phyloP scores from a whole-genome alignment of 1,140 invertebrate genomes.

The Cecropterus lyciades region DNA sequence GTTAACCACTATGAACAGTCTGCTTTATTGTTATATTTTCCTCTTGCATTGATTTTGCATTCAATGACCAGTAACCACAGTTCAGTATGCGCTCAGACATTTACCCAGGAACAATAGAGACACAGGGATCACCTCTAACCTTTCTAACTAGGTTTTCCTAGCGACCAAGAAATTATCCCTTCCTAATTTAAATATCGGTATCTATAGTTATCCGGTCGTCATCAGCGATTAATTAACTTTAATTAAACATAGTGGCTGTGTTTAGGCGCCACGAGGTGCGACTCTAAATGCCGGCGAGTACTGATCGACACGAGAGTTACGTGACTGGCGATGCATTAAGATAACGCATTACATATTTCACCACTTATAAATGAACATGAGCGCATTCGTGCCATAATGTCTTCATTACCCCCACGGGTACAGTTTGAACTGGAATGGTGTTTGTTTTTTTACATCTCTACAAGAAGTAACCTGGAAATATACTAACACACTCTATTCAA shows the following conservation, averaged over 20 bases:
- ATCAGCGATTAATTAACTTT: slow-evolving; percentile 58
- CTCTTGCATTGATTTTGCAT: background rate
- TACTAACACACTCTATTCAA: too few species aligned
- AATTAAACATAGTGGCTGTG: slow-evolving; percentile 50
- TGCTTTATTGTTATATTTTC: too few species aligned
- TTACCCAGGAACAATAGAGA: slow-evolving; percentile 12
- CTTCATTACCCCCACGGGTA: slow-evolving; percentile 57
- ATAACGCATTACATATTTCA: slow-evolving; percentile 66
- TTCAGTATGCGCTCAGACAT: too few species aligned
- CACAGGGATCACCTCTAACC: slow-evolving; percentile 15
- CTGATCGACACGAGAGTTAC: slow-evolving; percentile 52
- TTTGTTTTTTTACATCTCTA: too few species aligned
- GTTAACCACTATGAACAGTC: too few species aligned
- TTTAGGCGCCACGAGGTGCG: slow-evolving; percentile 42
- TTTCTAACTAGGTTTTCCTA: slow-evolving; percentile 17
- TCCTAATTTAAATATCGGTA: slow-evolving; percentile 39
- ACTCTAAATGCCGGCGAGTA: slow-evolving; percentile 35
- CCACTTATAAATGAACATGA: slow-evolving; percentile 52
- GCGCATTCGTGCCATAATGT: slow-evolving; percentile 48
- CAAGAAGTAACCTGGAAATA: too few species aligned
- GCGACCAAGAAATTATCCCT: slow-evolving; percentile 30
- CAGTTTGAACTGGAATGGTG: too few species aligned
- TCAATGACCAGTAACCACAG: background rate
- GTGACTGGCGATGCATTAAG: slow-evolving; percentile 69
- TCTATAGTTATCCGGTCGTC: slow-evolving; percentile 49